Base-by-base conservation (phyloP, 1,140 invertebrate genomes). In the Danaus melanippus region DNA sequence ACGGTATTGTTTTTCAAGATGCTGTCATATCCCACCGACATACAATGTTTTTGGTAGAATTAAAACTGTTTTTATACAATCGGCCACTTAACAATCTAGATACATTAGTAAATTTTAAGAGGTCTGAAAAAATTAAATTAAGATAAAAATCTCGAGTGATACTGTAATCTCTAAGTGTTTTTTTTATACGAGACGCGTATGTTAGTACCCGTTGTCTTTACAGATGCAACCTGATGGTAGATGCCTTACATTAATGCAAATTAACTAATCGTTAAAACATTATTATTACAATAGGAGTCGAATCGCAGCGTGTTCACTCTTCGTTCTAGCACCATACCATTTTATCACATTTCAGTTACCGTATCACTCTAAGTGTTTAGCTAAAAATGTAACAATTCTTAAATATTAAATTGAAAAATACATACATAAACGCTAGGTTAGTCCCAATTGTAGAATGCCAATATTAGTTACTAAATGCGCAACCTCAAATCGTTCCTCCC, bases 301-400 rank as follows among this genome's bases (percentile, higher is more conserved):
- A 84, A 84, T 84, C 84, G 81, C 81, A 84, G 79, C 84, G 80
- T 81, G 77, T 82, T 83, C 80, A 86, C 81, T 79, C 81, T 82
- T 79, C 84, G 81, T 85, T 85, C 83, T 87, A 87, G 86, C 87
- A 87, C 87, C 87, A 87, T 87, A 85, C 86, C 87, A 76, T 87
- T 88, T 86, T 88, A 88, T 88, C 87, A 88, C 87, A 88, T 87
- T 88, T 87, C 86, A 78, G 86, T 88, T 88, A 87, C 84, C 84
- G 85, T 88, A 88, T 85, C 87, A 87, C 85, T 86, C 87, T 88
- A 88, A 87, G 78, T 84, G 81, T 87, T 88, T 88, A 86, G 87
- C 86, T 87, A 87, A 87, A 84, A 86, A 81, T 87, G 84, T 87
- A 88, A 87, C 86, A 87, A 87, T 32, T 87, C 82, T 87, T 87